Evolutionary conservation across 2,888 invertebrate genomes (phyloP).

Genomic region (Hybos culiciformis): DNA sequence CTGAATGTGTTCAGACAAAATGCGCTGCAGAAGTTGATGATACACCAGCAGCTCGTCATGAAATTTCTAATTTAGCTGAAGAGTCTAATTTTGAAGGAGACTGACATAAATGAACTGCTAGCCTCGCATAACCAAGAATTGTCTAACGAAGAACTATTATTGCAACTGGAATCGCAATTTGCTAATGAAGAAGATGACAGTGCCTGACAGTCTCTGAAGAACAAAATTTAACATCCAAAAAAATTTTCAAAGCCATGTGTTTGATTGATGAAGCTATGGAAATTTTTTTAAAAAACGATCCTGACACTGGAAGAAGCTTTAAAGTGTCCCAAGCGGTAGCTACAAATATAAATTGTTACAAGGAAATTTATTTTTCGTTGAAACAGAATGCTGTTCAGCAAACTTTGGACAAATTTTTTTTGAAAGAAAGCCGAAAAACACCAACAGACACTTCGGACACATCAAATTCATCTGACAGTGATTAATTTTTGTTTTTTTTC

Average conservation of each 20-base stretch:
- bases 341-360: slow-evolving; percentile 9
- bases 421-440: slow-evolving; percentile 3
- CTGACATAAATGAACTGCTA: slow-evolving; percentile 15
- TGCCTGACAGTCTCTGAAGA: neutral
- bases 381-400: slow-evolving; percentile 4
- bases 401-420: slow-evolving; percentile 2
- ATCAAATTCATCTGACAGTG: slow-evolving; percentile 8
- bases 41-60: slow-evolving; percentile 12
- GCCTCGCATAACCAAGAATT: slow-evolving; percentile 14
- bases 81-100: slow-evolving; percentile 12
- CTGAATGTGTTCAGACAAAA: slow-evolving; percentile 12
- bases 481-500: slow-evolving; percentile 9
- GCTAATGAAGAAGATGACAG: slow-evolving; percentile 6
- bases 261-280: slow-evolving; percentile 5
- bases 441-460: slow-evolving; percentile 1
- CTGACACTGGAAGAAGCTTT: slow-evolving; percentile 8
- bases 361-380: slow-evolving; percentile 8
- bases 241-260: too few relatives aligned
- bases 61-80: slow-evolving; percentile 14
- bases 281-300: slow-evolving; percentile 4
- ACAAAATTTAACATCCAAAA: slow-evolving; percentile 1
- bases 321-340: slow-evolving; percentile 9
- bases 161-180: slow-evolving; percentile 11
- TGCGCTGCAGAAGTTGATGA: slow-evolving; percentile 5
- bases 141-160: slow-evolving; percentile 12